These are phyloP conservation scores for Rhagophthalmus giganteus DNA, from an alignment of 2,888 invertebrate genomes.

Conservation along the genomic window DNA sequence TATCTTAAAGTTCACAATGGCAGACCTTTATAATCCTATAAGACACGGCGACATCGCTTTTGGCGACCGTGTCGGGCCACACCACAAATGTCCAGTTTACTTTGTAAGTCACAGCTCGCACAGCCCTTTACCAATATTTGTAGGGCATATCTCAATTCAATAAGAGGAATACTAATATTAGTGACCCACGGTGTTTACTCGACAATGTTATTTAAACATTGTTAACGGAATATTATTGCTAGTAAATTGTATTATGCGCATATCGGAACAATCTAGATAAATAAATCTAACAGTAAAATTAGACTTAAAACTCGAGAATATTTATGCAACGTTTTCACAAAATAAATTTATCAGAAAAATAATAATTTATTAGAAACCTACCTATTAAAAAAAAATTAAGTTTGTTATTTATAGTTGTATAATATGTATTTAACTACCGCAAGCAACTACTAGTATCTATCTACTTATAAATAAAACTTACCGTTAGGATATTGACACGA, in stretches of 20 bases:
- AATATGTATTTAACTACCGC: too few relatives aligned
- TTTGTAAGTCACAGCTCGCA: conserved; percentile 40
- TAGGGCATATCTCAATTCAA: conserved; percentile 29
- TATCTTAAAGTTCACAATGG: conserved; percentile 46
- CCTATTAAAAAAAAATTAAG: too few relatives aligned
- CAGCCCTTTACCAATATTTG: conserved; percentile 33
- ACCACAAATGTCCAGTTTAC: conserved; percentile 36
- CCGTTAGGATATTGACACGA: too few relatives aligned
- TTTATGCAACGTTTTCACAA: too few relatives aligned
- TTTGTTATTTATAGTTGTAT: too few relatives aligned
- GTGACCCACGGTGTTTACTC: conserved; percentile 20
- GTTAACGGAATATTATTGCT: conserved; percentile 7
- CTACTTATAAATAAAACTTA: too few relatives aligned
- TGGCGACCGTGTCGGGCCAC: conserved; percentile 22
- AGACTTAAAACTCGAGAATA: too few relatives aligned
- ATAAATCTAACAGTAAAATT: too few relatives aligned
- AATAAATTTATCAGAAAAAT: too few relatives aligned
- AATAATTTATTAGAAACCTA: too few relatives aligned
- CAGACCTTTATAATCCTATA: conserved; percentile 43
- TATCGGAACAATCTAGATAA: too few relatives aligned
- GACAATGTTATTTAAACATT: conserved; percentile 14
- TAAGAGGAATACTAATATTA: conserved; percentile 27
- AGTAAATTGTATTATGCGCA: conserved; percentile 1
- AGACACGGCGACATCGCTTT: conserved; percentile 40
- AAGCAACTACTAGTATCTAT: too few relatives aligned